A percentile compares a stretch with the other conserved stretches of the same genome.
phyloP scores from a whole-genome alignment of 2,888 invertebrate species.

The Asteroscopus sphinx region DNA sequence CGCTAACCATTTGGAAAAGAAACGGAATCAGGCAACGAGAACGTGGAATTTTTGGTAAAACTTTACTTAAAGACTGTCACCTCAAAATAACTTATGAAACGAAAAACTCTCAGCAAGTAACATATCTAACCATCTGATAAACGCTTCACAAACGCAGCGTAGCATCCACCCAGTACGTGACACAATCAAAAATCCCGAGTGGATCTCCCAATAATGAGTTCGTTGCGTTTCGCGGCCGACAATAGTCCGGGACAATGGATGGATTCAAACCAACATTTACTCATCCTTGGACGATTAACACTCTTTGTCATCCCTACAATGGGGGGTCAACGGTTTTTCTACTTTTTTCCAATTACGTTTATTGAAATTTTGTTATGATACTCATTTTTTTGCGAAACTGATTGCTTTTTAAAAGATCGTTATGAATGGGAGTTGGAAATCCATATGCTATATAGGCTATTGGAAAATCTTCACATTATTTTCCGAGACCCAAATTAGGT shows the following conservation, averaged over 20 bases:
- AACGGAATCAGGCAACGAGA: too few relatives aligned
- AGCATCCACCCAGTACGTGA: slow-evolving; percentile 54
- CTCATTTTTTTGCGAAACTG: slow-evolving; percentile 33
- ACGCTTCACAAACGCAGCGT: slow-evolving; percentile 49
- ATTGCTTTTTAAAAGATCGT: slow-evolving; percentile 41
- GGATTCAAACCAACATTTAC: slow-evolving; percentile 71
- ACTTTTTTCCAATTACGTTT: slow-evolving; percentile 58
- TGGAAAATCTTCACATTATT: slow-evolving; percentile 1
- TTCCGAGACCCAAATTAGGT: not conserved
- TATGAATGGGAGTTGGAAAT: slow-evolving; percentile 9
- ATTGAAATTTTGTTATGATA: slow-evolving; percentile 60
- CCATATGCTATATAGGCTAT: not conserved
- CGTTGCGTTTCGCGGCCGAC: slow-evolving; percentile 67
- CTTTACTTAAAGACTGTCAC: too few relatives aligned
- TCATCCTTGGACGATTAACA: slow-evolving; percentile 71
- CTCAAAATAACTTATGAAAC: not conserved
- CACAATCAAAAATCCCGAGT: slow-evolving; percentile 62
- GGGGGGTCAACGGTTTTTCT: slow-evolving; percentile 55
- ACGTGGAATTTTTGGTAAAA: too few relatives aligned
- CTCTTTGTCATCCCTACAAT: slow-evolving; percentile 71
- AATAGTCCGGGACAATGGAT: slow-evolving; percentile 66
- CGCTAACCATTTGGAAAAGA: too few relatives aligned
- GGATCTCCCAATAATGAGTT: slow-evolving; percentile 73
- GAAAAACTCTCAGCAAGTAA: not conserved
- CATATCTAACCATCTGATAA: not conserved